Base-by-base conservation (phyloP, 2,113 vertebrate genomes). In the Chrysemys picta region DNA sequence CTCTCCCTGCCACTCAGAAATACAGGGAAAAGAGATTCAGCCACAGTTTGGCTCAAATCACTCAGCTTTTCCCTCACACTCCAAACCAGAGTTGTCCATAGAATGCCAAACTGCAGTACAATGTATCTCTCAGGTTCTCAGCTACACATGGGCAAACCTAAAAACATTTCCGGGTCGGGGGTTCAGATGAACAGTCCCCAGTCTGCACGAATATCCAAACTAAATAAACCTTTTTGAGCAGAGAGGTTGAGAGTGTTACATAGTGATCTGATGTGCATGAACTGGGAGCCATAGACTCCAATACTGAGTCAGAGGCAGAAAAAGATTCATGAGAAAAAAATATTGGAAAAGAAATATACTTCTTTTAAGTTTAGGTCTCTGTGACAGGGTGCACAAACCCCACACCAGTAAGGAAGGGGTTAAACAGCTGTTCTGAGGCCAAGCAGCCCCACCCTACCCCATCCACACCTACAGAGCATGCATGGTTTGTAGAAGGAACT, bases 11-110 rank as follows among this genome's bases (percentile, higher is more conserved):
- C 50, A 59, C 76, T 83, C 87, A 69, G 87, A 82, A 93, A 84
- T 10, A 38, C 0, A 1, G 0, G 0, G 21, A 12, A 81, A 54
- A 90, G 72, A 8, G 50, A 10, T 5, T 57, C 59, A 0, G 0
- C 25, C 65, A 59, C 38, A 52, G 76, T 10, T 4, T 21, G 62
- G 8, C 9, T 69, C 25, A 76, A 50, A 47, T 5, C 4, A 52
- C n/a, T 65, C 57, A 76, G 8, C 49, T 65, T 90, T 86, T 35
- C 42, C 14, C 69, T 56, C 81, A 82, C 24, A 1, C 17, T 7
- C 16, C n/a, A 53, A 35, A 62, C 56, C 8, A 80, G 11, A 84
- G 25, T 16, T 90, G 17, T 83, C 52, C 75, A 49, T 75, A 45
- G 59, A 17, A 21, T 29, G 72, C 2, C 1, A 2, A 49, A 69